Evolutionary conservation across 2,888 invertebrate species (phyloP), one percentile per base, ranked within the genome.

Genomic region (Eupithecia subumbrata): DNA sequence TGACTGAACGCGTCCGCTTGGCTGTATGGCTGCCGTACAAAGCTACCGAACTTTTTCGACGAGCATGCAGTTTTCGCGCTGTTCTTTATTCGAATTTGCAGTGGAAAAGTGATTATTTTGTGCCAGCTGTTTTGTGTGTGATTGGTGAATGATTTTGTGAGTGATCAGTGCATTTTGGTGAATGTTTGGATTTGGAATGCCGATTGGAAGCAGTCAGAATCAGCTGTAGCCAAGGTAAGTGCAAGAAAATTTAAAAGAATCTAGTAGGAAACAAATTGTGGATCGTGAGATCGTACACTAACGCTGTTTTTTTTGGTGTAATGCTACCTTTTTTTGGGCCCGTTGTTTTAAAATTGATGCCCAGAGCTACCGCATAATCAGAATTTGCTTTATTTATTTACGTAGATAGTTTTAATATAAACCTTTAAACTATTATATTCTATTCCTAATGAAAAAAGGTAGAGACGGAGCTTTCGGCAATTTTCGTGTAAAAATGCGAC

Each of bases 11-110:
- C 83, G 89, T 85, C 82, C 88, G 90, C 85, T 80, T 81, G 85
- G 85, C 86, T 84, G 81, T 76, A 83, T 79, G 80, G 77, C 68
- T 76, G 43, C 75, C 76, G 77, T 75, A 78, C 80, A 77, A 73
- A 76, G 82, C 81, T 79, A 81, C 43, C 83, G 91, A 94, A 94
- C 94, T 94, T 94, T 94, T 92, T 88, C 94, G 92, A 85, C 81
- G 75, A 77, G 72, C 70, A 77, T 84, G 82, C 40, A 40, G 88
- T 93, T 93, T 92, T 91, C 93, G 93, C 94, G 92, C 88, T 87
- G 82, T 84, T 83, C 76, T 73, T 79, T 74, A 83, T 85, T 84
- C 37, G 71, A 84, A 82, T 82, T 80, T 56, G 82, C 83, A 68
- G 83, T 81, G 83, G 84, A 84, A 78, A 80, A 72, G 89, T 90